A percentile compares a stretch with the other conserved stretches of the same genome.
Evolutionary conservation across 2,113 vertebrate species (phyloP).

Genomic region (Pseudopodoces humilis): DNA sequence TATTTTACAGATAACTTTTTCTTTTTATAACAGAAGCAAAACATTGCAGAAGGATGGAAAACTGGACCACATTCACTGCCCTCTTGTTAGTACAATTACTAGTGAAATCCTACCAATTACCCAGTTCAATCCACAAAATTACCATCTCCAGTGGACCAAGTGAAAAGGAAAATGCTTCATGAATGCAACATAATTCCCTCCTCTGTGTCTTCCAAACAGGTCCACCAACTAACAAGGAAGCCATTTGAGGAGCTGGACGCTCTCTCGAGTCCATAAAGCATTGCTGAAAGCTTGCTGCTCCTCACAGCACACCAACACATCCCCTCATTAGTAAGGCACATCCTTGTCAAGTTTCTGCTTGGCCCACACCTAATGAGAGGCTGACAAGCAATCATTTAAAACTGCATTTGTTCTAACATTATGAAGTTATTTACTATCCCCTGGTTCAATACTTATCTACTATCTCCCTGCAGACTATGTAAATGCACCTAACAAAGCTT

Average conservation of each 20-base stretch:
- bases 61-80: background rate
- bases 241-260: background rate
- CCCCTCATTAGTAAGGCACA: background rate
- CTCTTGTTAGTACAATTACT: background rate
- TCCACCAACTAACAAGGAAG: background rate
- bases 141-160: background rate
- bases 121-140: background rate
- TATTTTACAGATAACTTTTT: background rate
- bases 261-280: rapidly evolving
- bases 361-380: background rate
- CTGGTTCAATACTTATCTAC: background rate
- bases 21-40: background rate
- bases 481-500: background rate
- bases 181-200: background rate
- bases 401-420: background rate
- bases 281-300: background rate
- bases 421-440: background rate
- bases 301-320: background rate
- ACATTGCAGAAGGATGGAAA: background rate
- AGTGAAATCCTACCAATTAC: background rate
- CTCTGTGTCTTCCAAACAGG: background rate
- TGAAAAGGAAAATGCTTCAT: background rate
- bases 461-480: background rate
- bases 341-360: constrained; percentile 3
- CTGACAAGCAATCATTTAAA: constrained; percentile 10